A percentile compares a stretch with the other conserved stretches of the same genome.
phyloP scores from a whole-genome alignment of 2,888 invertebrate genomes.

The Leucania comma region DNA sequence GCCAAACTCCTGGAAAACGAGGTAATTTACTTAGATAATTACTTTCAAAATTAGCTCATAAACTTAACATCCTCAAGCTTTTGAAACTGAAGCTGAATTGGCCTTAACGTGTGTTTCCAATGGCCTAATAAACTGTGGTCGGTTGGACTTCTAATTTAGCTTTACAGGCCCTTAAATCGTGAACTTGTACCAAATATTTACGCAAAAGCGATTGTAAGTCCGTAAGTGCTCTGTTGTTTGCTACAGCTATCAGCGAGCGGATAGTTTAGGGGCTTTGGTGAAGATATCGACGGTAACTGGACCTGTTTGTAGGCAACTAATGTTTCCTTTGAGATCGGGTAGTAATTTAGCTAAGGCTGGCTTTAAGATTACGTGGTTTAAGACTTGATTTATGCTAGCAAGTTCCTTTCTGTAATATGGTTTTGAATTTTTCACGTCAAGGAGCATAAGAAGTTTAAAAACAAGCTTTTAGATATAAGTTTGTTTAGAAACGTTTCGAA shows the following conservation, averaged over 20 bases:
- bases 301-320: conserved; percentile 3
- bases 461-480: too few species aligned
- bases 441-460: too few species aligned
- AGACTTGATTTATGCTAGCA: not conserved
- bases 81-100: conserved; percentile 44
- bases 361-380: not conserved
- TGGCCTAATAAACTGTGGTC: conserved; percentile 72
- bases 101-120: conserved; percentile 65
- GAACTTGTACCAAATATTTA: conserved; percentile 73
- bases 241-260: conserved; percentile 14
- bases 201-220: conserved; percentile 47
- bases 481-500: too few species aligned
- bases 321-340: too few species aligned
- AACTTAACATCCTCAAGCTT: conserved; percentile 38
- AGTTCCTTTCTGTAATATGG: not conserved
- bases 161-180: conserved; percentile 70
- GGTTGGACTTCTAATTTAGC: conserved; percentile 69
- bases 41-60: conserved; percentile 46
- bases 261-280: conserved; percentile 27
- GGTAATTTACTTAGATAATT: conserved; percentile 34
- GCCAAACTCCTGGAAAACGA: conserved; percentile 20
- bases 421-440: not conserved
- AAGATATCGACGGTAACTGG: conserved; percentile 17
- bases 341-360: not conserved
- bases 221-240: conserved; percentile 43